These are phyloP conservation scores for Caenorhabditis macrosperma DNA, from an alignment of 2,888 invertebrate genomes.

Conservation along the genomic window DNA sequence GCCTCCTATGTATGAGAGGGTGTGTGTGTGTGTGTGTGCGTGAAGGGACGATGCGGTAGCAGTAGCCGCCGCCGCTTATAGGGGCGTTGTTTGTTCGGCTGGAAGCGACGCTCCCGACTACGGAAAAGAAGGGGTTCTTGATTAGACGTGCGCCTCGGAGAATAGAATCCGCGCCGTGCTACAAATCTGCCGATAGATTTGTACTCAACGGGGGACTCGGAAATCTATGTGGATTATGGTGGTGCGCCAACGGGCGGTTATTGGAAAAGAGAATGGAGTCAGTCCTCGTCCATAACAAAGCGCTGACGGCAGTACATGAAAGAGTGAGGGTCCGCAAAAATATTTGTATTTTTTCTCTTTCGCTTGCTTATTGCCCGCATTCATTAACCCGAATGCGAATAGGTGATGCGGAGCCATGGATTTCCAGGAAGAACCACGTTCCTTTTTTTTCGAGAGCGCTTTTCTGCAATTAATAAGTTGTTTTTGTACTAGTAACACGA, in stretches of 20 bases:
- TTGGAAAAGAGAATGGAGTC: not conserved
- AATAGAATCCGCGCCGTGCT: not conserved
- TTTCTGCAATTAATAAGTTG: not conserved
- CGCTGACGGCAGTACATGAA: slow-evolving; percentile 4
- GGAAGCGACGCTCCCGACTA: slow-evolving; percentile 17
- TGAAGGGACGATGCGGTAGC: slow-evolving; percentile 1
- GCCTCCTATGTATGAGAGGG: slow-evolving; percentile 1
- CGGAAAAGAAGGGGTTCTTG: slow-evolving; percentile 22
- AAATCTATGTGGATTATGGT: slow-evolving; percentile 1
- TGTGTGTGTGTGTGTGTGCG: slow-evolving; percentile 13
- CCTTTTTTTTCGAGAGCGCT: not conserved
- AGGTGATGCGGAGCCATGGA: slow-evolving; percentile 3
- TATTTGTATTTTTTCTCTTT: slow-evolving; percentile 27
- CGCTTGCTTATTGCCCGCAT: slow-evolving; percentile 15
- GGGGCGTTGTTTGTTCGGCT: slow-evolving; percentile 43
- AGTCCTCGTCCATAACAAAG: slow-evolving; percentile 21
- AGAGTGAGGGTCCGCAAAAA: slow-evolving; percentile 2
- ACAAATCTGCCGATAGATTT: slow-evolving; percentile 8
- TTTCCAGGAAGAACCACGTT: not conserved
- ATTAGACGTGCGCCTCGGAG: slow-evolving; percentile 37
- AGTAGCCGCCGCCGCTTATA: slow-evolving; percentile 14
- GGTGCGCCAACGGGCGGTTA: not conserved
- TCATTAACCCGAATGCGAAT: slow-evolving; percentile 27
- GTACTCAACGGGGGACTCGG: slow-evolving; percentile 5
- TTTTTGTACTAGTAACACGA: too few relatives aligned